phyloP scores from a whole-genome alignment of 2,888 invertebrate genomes.

The Arctia plantaginis region DNA sequence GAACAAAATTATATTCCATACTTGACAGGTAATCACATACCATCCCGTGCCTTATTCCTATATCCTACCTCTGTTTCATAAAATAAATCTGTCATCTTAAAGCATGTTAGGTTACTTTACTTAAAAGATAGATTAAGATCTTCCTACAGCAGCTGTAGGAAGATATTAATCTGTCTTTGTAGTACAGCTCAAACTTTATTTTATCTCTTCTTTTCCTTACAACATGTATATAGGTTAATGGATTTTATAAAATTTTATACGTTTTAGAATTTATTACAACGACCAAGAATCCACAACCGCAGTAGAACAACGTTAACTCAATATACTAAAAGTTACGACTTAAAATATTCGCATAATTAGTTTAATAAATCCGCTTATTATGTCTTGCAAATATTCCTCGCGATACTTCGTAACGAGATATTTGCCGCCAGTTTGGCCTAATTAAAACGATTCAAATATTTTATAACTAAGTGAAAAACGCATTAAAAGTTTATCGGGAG shows the following conservation, averaged over 20 bases:
- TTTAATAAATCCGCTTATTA: conserved; percentile 60
- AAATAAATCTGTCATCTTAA: not conserved
- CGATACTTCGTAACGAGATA: conserved; percentile 62
- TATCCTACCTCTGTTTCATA: too few relatives aligned
- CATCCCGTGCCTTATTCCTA: too few relatives aligned
- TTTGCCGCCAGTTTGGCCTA: conserved; percentile 66
- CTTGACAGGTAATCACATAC: not conserved
- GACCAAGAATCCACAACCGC: not conserved
- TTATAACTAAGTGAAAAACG: conserved; percentile 78
- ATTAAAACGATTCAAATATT: conserved; percentile 76
- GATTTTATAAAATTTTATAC: not conserved
- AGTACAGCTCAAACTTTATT: not conserved
- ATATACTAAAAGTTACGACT: conserved; percentile 46
- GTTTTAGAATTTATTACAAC: not conserved
- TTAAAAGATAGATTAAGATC: not conserved
- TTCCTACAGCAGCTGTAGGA: too few relatives aligned
- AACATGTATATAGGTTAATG: not conserved
- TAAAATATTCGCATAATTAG: conserved; percentile 52
- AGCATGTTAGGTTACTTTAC: not conserved
- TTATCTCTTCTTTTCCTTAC: not conserved
- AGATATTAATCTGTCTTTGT: too few relatives aligned
- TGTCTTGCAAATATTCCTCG: conserved; percentile 52
- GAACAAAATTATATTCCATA: not conserved
- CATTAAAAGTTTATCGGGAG: conserved; percentile 76
- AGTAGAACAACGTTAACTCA: conserved; percentile 17